Percentiles rank a stretch among this genome's conserved stretches.
These are phyloP conservation scores for Haliaeetus leucogaster DNA, from an alignment of 2,113 vertebrate species.

Conservation along the genomic window DNA sequence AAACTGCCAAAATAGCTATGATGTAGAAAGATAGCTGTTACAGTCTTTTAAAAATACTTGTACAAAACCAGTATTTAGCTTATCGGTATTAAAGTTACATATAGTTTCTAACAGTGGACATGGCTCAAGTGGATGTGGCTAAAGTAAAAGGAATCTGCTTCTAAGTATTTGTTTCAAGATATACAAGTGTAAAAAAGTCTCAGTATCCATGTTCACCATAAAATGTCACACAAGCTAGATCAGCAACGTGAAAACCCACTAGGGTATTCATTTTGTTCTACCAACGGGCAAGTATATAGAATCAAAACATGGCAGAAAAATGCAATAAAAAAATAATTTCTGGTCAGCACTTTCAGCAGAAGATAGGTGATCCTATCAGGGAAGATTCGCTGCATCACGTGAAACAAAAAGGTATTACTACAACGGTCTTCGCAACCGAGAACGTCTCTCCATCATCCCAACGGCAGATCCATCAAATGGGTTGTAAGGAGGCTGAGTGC, in stretches of 20 bases:
- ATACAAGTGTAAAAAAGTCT: neutral
- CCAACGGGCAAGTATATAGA: neutral
- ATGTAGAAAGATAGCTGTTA: neutral
- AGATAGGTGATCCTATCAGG: neutral
- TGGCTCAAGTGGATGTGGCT: neutral
- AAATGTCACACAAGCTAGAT: neutral
- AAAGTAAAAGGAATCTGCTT: neutral
- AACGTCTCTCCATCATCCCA: neutral
- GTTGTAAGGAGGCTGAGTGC: neutral
- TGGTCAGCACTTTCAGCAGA: neutral
- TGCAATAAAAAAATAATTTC: neutral
- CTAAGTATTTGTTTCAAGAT: neutral
- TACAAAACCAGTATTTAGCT: neutral
- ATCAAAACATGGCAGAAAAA: neutral
- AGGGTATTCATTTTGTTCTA: neutral
- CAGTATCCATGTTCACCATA: neutral
- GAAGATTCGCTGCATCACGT: rapidly evolving
- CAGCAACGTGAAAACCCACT: neutral
- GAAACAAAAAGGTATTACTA: neutral
- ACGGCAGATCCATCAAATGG: neutral
- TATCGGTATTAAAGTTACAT: neutral
- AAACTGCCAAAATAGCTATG: neutral
- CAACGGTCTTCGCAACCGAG: neutral
- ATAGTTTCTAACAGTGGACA: neutral
- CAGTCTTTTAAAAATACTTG: neutral